phyloP scores from a whole-genome alignment of 1,140 invertebrate genomes.

The Drosophila sproati region DNA sequence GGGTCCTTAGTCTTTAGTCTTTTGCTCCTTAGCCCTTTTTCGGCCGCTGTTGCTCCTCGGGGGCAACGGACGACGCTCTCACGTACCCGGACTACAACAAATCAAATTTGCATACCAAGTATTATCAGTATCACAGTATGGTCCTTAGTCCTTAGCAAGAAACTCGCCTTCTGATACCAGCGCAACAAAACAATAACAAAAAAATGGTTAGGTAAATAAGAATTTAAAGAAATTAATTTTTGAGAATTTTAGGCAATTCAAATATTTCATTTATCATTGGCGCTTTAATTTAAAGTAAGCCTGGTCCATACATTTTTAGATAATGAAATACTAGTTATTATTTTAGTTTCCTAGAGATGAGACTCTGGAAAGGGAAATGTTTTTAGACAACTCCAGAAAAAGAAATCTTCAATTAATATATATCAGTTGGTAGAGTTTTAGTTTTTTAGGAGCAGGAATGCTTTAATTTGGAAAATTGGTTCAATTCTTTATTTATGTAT shows the following conservation, averaged over 20 bases:
- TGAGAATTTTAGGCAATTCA: background rate
- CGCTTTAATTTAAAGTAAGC: background rate
- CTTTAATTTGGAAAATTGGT: too few species aligned
- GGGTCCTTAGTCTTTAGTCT: constrained; percentile 33
- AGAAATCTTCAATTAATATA: too few species aligned
- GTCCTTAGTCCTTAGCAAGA: constrained; percentile 7
- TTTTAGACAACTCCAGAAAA: too few species aligned
- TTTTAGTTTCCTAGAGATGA: too few species aligned
- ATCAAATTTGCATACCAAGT: constrained; percentile 82
- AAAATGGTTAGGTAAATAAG: background rate
- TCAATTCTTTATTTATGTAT: too few species aligned
- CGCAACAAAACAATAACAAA: background rate
- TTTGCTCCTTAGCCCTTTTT: constrained; percentile 9
- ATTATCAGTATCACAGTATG: constrained; percentile 71
- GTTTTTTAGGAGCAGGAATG: too few species aligned
- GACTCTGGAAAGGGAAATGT: too few species aligned
- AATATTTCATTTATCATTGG: background rate
- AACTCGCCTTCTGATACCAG: constrained; percentile 24
- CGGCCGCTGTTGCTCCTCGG: constrained; percentile 27
- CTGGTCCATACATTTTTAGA: too few species aligned
- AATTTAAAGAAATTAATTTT: background rate
- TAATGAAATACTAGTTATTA: too few species aligned
- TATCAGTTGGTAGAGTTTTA: too few species aligned
- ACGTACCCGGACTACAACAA: constrained; percentile 68
- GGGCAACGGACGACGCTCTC: constrained; percentile 41